Base-by-base conservation (phyloP, 1,140 invertebrate species). In the Aphelenchoides besseyi region DNA sequence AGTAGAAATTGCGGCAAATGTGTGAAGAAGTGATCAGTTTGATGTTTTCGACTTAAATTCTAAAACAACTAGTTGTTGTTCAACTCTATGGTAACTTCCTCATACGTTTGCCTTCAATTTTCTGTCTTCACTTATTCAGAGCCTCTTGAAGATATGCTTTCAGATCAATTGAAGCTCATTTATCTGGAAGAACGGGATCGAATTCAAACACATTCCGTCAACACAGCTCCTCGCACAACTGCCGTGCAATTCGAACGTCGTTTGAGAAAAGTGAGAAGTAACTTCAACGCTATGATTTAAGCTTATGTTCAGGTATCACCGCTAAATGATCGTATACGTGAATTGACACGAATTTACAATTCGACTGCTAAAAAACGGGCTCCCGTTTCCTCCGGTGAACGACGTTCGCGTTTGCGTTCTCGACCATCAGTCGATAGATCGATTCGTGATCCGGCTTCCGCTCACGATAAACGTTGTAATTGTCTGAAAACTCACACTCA, bases 101-200 rank as follows among this genome's bases (percentile, higher is more conserved):
- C n/a, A n/a, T n/a, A n/a, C n/a, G n/a, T n/a, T n/a, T n/a, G n/a
- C n/a, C n/a, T n/a, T n/a, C n/a, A n/a, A n/a, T n/a, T n/a, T n/a
- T n/a, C n/a, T n/a, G n/a, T n/a, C n/a, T n/a, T n/a, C n/a, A n/a
- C 16, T 35, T 28, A 66, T 23, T 73, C 55, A 33, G 5, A 61
- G 36, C n/a, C 41, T 12, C 32, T 77, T 74, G 28, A 66, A 77
- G 75, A 78, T 68, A 41, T 57, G 16, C 74, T 82, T 78, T 81
- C 80, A 80, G 80, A 82, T 35, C 80, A 82, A 73, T 63, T 82
- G 16, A 83, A 82, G 36, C 35, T 81, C 1, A 81, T 82, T 36
- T 82, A 82, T 70, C 23, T 81, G 64, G 78, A 79, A 48, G 79
- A 79, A 66, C 74, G 78, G 23, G 76, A 81, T 5, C 67, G 78